Percentiles rank a stretch among this genome's conserved stretches.
Conservation (phyloP, 2,113 vertebrate genomes). For the Neolamprologus modestus region DNA sequence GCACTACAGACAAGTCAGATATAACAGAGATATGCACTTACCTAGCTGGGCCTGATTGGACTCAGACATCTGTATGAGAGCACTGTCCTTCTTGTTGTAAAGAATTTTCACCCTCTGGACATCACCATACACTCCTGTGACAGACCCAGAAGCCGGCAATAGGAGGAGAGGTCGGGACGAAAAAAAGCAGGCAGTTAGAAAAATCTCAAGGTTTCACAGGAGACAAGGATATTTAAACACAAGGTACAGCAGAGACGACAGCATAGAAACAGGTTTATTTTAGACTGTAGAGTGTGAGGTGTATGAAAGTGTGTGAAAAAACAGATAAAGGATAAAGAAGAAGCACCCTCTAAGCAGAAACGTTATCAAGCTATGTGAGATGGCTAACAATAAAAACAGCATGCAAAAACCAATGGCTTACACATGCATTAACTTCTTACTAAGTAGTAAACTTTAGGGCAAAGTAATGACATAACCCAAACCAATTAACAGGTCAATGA, state of each 20-base stretch:
- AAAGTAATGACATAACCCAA: slow-evolving; percentile 53
- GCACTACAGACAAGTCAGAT: not conserved
- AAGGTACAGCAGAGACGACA: slow-evolving; percentile 78
- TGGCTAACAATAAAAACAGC: slow-evolving; percentile 73
- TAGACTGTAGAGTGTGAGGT: slow-evolving; percentile 72
- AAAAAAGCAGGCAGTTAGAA: slow-evolving; percentile 66
- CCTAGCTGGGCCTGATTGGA: slow-evolving; percentile 94
- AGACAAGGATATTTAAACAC: slow-evolving; percentile 78
- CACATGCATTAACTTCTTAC: slow-evolving; percentile 86
- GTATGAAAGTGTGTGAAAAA: slow-evolving; percentile 64
- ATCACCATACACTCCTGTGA: slow-evolving; percentile 95
- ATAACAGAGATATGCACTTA: slow-evolving; percentile 60
- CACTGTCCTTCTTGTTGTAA: slow-evolving; percentile 99
- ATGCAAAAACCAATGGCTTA: slow-evolving; percentile 81
- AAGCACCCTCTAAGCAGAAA: slow-evolving; percentile 79
- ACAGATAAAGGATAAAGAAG: slow-evolving; percentile 73
- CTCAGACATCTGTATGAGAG: slow-evolving; percentile 97
- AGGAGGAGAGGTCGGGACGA: slow-evolving; percentile 57
- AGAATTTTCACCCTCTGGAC: slow-evolving; percentile 98
- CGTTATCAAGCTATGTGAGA: slow-evolving; percentile 78
- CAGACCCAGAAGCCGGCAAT: slow-evolving; percentile 78
- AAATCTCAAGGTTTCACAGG: slow-evolving; percentile 58
- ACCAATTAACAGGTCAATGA: not conserved
- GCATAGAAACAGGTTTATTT: slow-evolving; percentile 72
- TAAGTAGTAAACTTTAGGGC: slow-evolving; percentile 66